Evolutionary conservation across 2,797 vertebrate genomes (phyloP).

Genomic region (Hylomyscus alleni): DNA sequence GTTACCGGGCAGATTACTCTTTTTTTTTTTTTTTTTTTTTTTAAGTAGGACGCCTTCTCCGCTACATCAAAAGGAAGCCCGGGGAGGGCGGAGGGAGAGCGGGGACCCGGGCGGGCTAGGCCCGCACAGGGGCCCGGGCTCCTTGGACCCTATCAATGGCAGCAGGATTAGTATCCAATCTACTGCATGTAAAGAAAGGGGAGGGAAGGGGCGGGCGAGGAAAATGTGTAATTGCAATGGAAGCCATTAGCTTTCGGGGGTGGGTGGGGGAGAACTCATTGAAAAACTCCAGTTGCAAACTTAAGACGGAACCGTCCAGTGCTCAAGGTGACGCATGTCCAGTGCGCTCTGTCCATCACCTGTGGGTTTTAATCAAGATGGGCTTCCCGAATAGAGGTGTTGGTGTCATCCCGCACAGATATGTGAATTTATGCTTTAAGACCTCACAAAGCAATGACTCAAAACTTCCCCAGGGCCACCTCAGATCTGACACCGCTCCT

Average conservation of each 20-base stretch:
- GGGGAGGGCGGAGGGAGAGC: slow-evolving; percentile 7
- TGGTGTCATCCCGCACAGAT: slow-evolving; percentile 53
- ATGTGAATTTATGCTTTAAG: slow-evolving; percentile 53
- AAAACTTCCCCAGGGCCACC: slow-evolving; percentile 50
- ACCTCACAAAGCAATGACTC: slow-evolving; percentile 67
- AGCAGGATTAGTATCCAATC: slow-evolving; percentile 74
- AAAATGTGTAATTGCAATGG: slow-evolving; percentile 72
- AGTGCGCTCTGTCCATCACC: not conserved
- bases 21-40: slow-evolving; percentile 85
- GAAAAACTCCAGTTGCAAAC: slow-evolving; percentile 64
- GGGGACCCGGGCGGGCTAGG: not conserved
- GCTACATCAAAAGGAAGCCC: slow-evolving; percentile 79
- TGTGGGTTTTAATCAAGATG: slow-evolving; percentile 69
- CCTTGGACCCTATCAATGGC: slow-evolving; percentile 80
- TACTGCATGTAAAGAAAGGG: slow-evolving; percentile 67
- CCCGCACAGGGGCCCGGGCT: slow-evolving; percentile 46
- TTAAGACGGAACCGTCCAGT: slow-evolving; percentile 67
- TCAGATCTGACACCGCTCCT: slow-evolving; percentile 50
- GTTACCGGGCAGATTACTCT: slow-evolving; percentile 97
- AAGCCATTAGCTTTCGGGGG: slow-evolving; percentile 69
- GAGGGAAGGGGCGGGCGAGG: slow-evolving; percentile 65
- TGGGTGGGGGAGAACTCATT: not conserved
- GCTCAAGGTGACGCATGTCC: slow-evolving; percentile 37
- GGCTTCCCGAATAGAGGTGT: slow-evolving; percentile 57
- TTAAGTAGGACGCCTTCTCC: slow-evolving; percentile 84